These are phyloP conservation scores for Siderastrea siderea DNA, from an alignment of 92 coral and sea anemone genomes.

Conservation along the genomic window DNA sequence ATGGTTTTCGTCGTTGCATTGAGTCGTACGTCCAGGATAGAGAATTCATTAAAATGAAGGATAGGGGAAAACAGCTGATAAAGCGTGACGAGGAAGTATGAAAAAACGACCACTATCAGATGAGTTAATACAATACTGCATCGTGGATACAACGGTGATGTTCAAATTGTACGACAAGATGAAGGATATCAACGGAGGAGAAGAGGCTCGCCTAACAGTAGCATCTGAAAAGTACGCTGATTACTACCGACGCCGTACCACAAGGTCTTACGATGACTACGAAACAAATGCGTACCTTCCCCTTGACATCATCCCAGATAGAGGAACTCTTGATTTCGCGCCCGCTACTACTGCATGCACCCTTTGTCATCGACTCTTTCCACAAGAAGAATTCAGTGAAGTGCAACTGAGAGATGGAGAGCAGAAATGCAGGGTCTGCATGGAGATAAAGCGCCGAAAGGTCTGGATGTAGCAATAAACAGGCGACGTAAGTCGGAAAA, in stretches of 20 bases:
- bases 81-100: too few relatives aligned
- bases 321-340: conserved; percentile 66
- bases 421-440: conserved; percentile 86
- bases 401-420: conserved; percentile 66
- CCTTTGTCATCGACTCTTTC: conserved; percentile 43
- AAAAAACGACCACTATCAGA: too few relatives aligned
- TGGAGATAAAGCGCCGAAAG: conserved; percentile 15
- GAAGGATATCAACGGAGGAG: too few relatives aligned
- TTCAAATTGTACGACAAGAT: too few relatives aligned
- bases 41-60: too few relatives aligned
- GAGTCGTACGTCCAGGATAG: too few relatives aligned
- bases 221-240: background rate
- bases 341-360: conserved; percentile 35
- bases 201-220: background rate
- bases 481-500: background rate
- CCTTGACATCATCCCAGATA: conserved; percentile 80
- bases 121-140: too few relatives aligned
- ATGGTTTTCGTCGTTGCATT: too few relatives aligned
- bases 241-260: background rate
- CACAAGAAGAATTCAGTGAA: conserved; percentile 68
- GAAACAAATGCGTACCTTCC: conserved; percentile 82
- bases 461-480: background rate
- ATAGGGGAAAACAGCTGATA: too few relatives aligned
- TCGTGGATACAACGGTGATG: too few relatives aligned
- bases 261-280: conserved; percentile 37